Base-by-base conservation (phyloP, 2,888 invertebrate genomes). In the Matsumyia berberina region DNA sequence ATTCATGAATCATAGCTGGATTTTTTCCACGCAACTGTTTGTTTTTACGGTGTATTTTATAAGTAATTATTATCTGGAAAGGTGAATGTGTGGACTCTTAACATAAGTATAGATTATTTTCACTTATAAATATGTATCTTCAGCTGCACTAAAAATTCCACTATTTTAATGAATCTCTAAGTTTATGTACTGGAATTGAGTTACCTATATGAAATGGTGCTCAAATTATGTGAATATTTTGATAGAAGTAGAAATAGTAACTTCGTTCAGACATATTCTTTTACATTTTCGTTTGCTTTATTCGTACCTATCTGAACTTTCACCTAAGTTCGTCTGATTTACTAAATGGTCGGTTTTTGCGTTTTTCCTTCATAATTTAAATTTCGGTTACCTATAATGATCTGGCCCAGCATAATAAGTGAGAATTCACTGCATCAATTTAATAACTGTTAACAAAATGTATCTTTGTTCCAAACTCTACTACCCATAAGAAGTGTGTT, bases 251-350 rank as follows among this genome's bases (percentile, higher is more conserved):
- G 17, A 46, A 44, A 17, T 44, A 44, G 44, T 17, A 1, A 46
- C 19, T 19, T 46, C 19, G 46, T 46, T 19, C 19, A 46, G 19
- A 46, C 44, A 44, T 15, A 44, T 46, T 19, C 19, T 46, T 12
- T 42, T 19, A 19, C 42, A 46, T 46, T 46, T 46, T 46, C 46
- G 19, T 46, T 19, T 46, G 19, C 46, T 46, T 46, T 46, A 46
- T 19, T 46, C 19, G 12, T 46, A 46, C 19, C 46, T 44, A 46
- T 46, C 46, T 44, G 44, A 44, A 44, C 15, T 46, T 46, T 46
- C 46, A 46, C 19, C 46, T 19, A 8, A 46, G 46, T 46, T 46
- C 19, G 19, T 46, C 9, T 46, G 19, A 19, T 19, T 46, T 19
- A 17, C 19, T 19, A 19, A 46, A 19, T 17, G n/a, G 19, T 49